Percentiles rank a stretch among this genome's conserved stretches.
Evolutionary conservation across 2,888 invertebrate genomes (phyloP).

Genomic region (Epinotia brunnichana): DNA sequence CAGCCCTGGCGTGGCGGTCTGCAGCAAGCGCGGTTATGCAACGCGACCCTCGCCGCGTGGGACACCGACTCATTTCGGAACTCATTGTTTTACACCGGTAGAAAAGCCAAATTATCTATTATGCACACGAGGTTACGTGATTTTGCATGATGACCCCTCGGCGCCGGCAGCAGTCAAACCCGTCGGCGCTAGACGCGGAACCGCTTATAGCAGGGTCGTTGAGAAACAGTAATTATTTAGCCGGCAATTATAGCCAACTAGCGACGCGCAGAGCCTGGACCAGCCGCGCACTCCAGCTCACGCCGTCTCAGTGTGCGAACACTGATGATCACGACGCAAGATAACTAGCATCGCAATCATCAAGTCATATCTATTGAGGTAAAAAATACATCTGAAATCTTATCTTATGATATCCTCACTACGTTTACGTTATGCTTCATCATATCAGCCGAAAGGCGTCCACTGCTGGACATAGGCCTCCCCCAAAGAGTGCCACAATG

Average conservation of each 20-base stretch:
- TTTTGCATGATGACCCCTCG: conserved; percentile 10
- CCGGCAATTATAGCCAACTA: not conserved
- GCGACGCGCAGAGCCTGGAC: not conserved
- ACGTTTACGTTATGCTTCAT: too few relatives aligned
- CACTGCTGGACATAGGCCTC: too few relatives aligned
- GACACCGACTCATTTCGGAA: conserved; percentile 18
- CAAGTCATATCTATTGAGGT: not conserved
- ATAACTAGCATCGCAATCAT: not conserved
- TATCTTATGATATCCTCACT: not conserved
- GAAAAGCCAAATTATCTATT: conserved; percentile 26
- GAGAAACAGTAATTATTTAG: conserved; percentile 11
- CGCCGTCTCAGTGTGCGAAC: not conserved
- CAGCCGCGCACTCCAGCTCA: not conserved
- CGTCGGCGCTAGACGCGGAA: conserved; percentile 9
- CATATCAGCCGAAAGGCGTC: too few relatives aligned
- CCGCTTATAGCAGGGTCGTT: not conserved
- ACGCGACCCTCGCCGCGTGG: conserved; percentile 33
- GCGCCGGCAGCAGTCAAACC: not conserved
- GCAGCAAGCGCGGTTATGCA: conserved; percentile 17
- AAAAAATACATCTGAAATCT: not conserved
- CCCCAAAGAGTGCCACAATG: too few relatives aligned
- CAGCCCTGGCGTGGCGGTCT: conserved; percentile 1
- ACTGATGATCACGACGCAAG: not conserved
- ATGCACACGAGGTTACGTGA: conserved; percentile 21
- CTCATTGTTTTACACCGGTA: conserved; percentile 30